phyloP scores from a whole-genome alignment of 1,140 invertebrate genomes.

The Chymomyza costata region DNA sequence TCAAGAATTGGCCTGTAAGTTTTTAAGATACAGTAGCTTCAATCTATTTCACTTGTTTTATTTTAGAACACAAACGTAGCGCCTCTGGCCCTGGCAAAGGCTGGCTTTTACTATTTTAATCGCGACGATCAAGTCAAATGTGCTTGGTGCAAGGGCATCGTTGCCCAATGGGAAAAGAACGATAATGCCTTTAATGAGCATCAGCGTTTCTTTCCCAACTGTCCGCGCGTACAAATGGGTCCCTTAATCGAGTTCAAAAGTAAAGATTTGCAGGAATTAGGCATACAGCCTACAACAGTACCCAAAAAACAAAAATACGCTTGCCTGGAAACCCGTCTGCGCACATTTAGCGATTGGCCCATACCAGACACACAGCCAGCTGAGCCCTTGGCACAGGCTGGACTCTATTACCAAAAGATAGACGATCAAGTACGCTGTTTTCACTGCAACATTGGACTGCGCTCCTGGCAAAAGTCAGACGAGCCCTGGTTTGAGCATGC shows the following conservation, averaged over 20 bases:
- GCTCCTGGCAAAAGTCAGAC: conserved; percentile 89
- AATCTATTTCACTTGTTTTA: not conserved
- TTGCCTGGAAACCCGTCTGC: conserved; percentile 80
- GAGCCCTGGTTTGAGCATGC: conserved; percentile 94
- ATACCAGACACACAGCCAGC: conserved; percentile 80
- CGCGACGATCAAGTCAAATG: conserved; percentile 84
- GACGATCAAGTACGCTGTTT: conserved; percentile 88
- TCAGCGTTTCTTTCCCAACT: conserved; percentile 82
- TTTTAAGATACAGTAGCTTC: not conserved
- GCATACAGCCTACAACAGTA: conserved; percentile 80
- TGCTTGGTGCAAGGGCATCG: conserved; percentile 84
- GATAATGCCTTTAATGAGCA: conserved; percentile 88
- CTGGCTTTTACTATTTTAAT: conserved; percentile 80
- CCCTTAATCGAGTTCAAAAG: conserved; percentile 66
- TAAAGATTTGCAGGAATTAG: conserved; percentile 78
- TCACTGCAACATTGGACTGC: conserved; percentile 91
- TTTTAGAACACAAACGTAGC: conserved; percentile 76
- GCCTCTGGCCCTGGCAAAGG: conserved; percentile 83
- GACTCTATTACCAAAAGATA: conserved; percentile 85
- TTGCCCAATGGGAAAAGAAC: conserved; percentile 83
- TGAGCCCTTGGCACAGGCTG: conserved; percentile 82
- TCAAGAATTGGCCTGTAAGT: conserved; percentile 81
- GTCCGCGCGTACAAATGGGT: conserved; percentile 76
- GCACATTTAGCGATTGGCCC: conserved; percentile 82
- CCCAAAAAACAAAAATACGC: conserved; percentile 80